Evolutionary conservation across 37 sponge, comb jelly and placozoan species (phyloP).

Genomic region (Chondrosia reniformis): DNA sequence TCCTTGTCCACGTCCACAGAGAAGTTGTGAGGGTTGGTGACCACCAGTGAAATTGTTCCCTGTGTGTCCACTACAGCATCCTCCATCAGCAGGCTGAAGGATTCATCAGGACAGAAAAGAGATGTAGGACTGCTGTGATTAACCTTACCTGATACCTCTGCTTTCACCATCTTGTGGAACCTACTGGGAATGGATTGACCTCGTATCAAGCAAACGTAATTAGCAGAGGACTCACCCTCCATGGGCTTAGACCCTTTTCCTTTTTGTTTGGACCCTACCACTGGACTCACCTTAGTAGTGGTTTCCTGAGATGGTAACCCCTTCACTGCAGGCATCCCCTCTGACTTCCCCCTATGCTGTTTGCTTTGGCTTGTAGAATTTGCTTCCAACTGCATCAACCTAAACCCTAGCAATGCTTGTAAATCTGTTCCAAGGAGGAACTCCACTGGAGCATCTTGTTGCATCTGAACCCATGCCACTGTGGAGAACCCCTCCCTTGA

Average conservation of each 20-base stretch:
- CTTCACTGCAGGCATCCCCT: too few species aligned
- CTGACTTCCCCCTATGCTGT: too few species aligned
- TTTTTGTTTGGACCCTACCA: too few species aligned
- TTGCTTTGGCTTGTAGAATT: too few species aligned
- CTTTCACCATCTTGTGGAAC: conserved; percentile 13
- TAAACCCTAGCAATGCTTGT: conserved; percentile 14
- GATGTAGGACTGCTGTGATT: not conserved
- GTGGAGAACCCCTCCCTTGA: not conserved
- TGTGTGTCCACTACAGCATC: not conserved
- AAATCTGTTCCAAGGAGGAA: conserved; percentile 50
- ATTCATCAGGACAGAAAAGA: conserved; percentile 8
- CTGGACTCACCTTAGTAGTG: too few species aligned
- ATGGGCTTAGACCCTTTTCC: not conserved
- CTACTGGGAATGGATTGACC: conserved; percentile 33
- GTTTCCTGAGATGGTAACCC: too few species aligned
- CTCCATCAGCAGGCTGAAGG: not conserved
- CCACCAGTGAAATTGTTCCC: not conserved
- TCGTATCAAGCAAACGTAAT: conserved; percentile 26
- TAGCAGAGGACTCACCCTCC: not conserved
- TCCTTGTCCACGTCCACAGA: not conserved
- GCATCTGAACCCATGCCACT: conserved; percentile 22
- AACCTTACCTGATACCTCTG: not conserved
- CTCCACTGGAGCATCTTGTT: conserved; percentile 32
- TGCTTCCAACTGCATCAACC: not conserved
- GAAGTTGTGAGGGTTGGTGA: conserved; percentile 26